Base-by-base conservation (phyloP, 2,888 invertebrate species). In the Agrypnus murinus region DNA sequence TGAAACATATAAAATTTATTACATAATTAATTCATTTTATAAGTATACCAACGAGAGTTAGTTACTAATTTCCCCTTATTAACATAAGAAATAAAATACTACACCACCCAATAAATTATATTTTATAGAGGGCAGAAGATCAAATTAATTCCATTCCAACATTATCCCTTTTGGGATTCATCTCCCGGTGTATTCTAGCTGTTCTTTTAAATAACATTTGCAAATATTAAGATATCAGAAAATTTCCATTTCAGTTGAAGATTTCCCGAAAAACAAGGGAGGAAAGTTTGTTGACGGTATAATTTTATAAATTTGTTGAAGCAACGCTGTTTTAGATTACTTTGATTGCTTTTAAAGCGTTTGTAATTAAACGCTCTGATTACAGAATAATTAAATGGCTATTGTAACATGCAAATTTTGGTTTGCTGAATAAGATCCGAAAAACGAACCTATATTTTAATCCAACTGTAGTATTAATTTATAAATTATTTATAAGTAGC, bases 251-350 rank as follows among this genome's bases (percentile, higher is more conserved):
- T 32, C 53, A 12, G 0, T n/a, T 53, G 12, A 25, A 32, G 32
- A 32, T 14, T 53, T 9, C 32, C 5, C 32, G 48, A 48, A 7
- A 25, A 43, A 43, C 15, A 14, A 43, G 25, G 48, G 31, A 25
- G 19, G 6, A 48, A 48, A 48, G 19, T 48, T 31, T 48, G 48
- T 48, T 31, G 25, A 48, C 48, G 48, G 25, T 25, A 17, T 14
- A 53, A 32, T 53, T 53, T 32, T 34, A 46, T 32, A 31, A 34
- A 34, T 14, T 14, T 53, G 53, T 34, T 53, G 53, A 53, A 53
- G 53, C 12, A 46, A 15, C 53, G 12, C 34, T 34, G 53, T 10
- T 53, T 53, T 53, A 53, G 34, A 53, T 53, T 53, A 53, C 53
- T 53, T 31, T 53, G 53, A 14, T 15, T 53, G 31, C 32, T 32